Base-by-base conservation (phyloP, 2,888 invertebrate species). In the Ormyrus nitidulus region DNA sequence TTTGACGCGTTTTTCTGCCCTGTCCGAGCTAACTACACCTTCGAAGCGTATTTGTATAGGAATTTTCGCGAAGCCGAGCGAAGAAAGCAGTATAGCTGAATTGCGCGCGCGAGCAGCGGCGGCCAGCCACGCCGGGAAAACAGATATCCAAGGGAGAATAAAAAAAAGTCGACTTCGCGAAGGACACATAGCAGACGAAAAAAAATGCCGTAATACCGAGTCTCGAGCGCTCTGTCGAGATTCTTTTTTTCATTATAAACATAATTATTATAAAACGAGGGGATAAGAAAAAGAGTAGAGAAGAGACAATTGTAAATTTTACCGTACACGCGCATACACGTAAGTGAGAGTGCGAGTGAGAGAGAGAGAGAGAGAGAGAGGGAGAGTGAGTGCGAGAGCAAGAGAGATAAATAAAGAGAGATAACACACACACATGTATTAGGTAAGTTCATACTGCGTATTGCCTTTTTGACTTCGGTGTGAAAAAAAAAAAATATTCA, bases 401-500 rank as follows among this genome's bases (percentile, higher is more conserved):
- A 73, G 6, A 46, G 69, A 56, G 62, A 81, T 19, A 73, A 8
- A 79, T 44, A 77, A 61, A 82, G 65, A 84, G 65, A 82, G 13
- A 81, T 65, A 34, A 34, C 34, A 34, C 34, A 81, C 86, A 88
- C 86, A 89, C 86, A 87, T 87, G 86, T 87, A 89, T 84, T 89
- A 90, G 88, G 88, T 90, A 89, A 90, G 90, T 89, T 90, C 88
- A 88, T 90, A 90, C 90, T 90, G 89, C 89, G 89, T 89, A 90
- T 90, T 90, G 90, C 90, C 90, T 90, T 90, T 90, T 90, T 89
- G 89, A 90, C 88, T 90, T 90, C 87, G 90, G 88, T 90, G 90
- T 90, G 89, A 89, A 90, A 88, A 82, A 85, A 87, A 84, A 84
- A 83, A 86, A 87, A 87, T 88, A 88, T 86, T 85, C 84, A 85